Evolutionary conservation across 2,888 invertebrate genomes (phyloP).

Genomic region (Melinaea menophilus): DNA sequence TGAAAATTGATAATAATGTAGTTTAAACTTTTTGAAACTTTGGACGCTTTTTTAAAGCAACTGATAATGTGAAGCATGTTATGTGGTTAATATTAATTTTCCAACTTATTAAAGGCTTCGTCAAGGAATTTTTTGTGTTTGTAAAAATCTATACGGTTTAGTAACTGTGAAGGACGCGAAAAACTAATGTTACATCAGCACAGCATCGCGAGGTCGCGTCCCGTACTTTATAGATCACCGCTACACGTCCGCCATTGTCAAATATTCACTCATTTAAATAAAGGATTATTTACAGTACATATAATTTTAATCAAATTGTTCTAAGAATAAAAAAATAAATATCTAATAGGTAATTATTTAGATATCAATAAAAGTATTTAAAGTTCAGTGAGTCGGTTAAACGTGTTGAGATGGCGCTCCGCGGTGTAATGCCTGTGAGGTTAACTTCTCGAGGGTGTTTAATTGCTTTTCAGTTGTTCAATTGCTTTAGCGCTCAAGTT

Average conservation of each 20-base stretch:
- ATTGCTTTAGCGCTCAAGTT: slow-evolving; percentile 15
- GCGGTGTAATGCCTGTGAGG: slow-evolving; percentile 1
- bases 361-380: not conserved
- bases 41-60: no score
- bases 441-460: slow-evolving; percentile 12
- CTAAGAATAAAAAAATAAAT: not conserved
- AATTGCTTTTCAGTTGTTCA: slow-evolving; percentile 23
- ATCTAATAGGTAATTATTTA: not conserved
- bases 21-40: no score
- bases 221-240: slow-evolving; percentile 3
- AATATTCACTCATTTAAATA: not conserved
- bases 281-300: not conserved
- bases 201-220: slow-evolving; percentile 9
- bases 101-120: no score
- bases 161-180: slow-evolving; percentile 8
- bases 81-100: no score
- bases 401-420: slow-evolving; percentile 2
- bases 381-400: not conserved
- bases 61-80: no score
- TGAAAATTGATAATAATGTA: no score
- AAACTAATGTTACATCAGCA: slow-evolving; percentile 10
- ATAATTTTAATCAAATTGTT: not conserved
- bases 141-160: no score
- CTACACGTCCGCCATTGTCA: not conserved
- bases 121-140: no score